Evolutionary conservation across 2,797 vertebrate species (phyloP), one percentile per base, ranked within the genome.

Genomic region (Rhinoraja longicauda): DNA sequence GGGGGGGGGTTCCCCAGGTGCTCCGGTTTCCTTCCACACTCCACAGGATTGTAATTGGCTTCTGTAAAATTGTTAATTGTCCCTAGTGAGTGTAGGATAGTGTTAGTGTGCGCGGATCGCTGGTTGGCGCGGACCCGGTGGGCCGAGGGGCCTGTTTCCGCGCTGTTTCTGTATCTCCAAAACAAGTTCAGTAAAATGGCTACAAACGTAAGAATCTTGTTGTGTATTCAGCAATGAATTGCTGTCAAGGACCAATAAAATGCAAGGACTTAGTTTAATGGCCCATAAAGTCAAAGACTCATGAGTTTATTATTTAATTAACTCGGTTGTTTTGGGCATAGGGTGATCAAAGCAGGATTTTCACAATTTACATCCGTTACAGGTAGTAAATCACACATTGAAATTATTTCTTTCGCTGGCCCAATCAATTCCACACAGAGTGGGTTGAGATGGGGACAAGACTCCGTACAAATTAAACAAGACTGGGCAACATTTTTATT

Each of bases 291-390:
- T 72, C 21, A 19, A 88, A 13, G n/a, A 9, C 32, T 67, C n/a
- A n/a, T 67, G 62, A 57, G 70, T 75, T 92, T 75, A 92, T 92
- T 92, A 39, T 92, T 75, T 75, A 73, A 92, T 92, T 92, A 92
- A 39, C 90, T 53, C 29, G 75, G 90, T 73, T 92, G 39, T 75
- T 92, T 92, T 92, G 72, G 24, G 39, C 70, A 92, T 45, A 26
- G 32, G 39, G 39, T n/a, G 24, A 75, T 45, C 29, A 73, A 92
- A 29, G 70, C 90, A 92, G 90, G 21, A 45, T 45, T 73, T 92
- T 53, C 70, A 73, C 39, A 57, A 92, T 73, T 92, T 72, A 92
- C 92, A 39, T 57, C 36, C 1, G 32, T 4, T 29, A 70, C 17
- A 39, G 62, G 32, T 36, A 24, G 62, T 92, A 92, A 75, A 26